phyloP scores from a whole-genome alignment of 1,140 invertebrate species.

The Trissolcus basalis region DNA sequence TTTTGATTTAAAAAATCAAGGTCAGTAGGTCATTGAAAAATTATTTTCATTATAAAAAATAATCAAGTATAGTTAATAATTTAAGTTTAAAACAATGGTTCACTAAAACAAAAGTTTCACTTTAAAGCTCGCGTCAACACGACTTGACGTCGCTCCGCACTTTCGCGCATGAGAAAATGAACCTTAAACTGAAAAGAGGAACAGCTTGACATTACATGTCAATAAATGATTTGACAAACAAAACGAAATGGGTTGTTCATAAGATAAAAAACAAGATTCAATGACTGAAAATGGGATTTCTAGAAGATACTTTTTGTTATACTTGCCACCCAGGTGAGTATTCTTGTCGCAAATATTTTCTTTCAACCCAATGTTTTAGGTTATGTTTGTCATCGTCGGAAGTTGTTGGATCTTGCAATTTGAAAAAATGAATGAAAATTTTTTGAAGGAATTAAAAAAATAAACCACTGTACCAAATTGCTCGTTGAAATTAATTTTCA shows the following conservation, averaged over 20 bases:
- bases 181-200: too few relatives aligned
- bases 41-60: too few relatives aligned
- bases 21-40: too few relatives aligned
- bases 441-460: not conserved
- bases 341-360: not conserved
- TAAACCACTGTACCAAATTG: not conserved
- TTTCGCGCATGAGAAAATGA: too few relatives aligned
- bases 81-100: too few relatives aligned
- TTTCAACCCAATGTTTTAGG: slow-evolving; percentile 5
- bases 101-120: too few relatives aligned
- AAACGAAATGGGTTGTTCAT: slow-evolving; percentile 35
- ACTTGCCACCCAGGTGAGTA: slow-evolving; percentile 80
- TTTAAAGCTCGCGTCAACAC: too few relatives aligned
- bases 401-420: slow-evolving; percentile 26
- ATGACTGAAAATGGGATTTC: slow-evolving; percentile 79
- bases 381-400: slow-evolving; percentile 32
- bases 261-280: slow-evolving; percentile 10
- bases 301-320: slow-evolving; percentile 83
- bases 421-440: slow-evolving; percentile 6
- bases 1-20: too few relatives aligned
- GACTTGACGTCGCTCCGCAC: too few relatives aligned
- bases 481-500: not conserved
- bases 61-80: too few relatives aligned
- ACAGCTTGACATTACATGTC: slow-evolving; percentile 27
- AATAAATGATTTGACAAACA: slow-evolving; percentile 29